Base-by-base conservation (phyloP, 2,797 vertebrate species). In the Sparus aurata region DNA sequence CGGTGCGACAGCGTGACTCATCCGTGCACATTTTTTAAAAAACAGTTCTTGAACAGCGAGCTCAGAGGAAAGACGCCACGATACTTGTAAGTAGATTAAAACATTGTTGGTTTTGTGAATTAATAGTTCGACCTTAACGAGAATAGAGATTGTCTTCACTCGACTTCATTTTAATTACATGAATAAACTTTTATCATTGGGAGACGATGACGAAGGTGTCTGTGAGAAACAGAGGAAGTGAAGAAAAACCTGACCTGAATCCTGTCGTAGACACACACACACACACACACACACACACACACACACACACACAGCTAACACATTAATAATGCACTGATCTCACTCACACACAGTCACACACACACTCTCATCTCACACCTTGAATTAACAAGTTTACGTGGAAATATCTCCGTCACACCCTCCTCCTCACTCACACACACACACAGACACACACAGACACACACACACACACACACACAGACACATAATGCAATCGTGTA, bases 381-480 rank as follows among this genome's bases (percentile, higher is more conserved):
- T 41, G 23, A 84, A 30, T 55, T 71, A 72, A 77, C 75, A 77
- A 17, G 62, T 77, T 75, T 77, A 74, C 61, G 55, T 23, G 41
- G 23, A 75, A 71, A 59, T 45, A 46, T 45, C 66, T 57, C 61
- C 38, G 6, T 53, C 13, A 52, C 45, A 4, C 12, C 12, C 18
- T 13, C n/a, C 5, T 17, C 16, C 11, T n/a, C 45, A 5, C 13
- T 9, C n/a, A 8, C 27, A 5, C 50, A 10, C 67, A 1, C 62
- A 12, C 43, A 59, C 43, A 57, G 27, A 59, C 23, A 34, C 47
- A 38, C 20, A 9, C 53, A 45, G 43, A 45, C 62, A 61, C 57
- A n/a, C 59, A 16, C 23, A 57, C 64, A 55, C 18, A 25, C 52
- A 52, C 22, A 27, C 5, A 12, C 47, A 34, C 62, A 57, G 2